Evolutionary conservation across 1,140 invertebrate species (phyloP), one percentile per base, ranked within the genome.

Genomic region (Sinonovacula constricta): DNA sequence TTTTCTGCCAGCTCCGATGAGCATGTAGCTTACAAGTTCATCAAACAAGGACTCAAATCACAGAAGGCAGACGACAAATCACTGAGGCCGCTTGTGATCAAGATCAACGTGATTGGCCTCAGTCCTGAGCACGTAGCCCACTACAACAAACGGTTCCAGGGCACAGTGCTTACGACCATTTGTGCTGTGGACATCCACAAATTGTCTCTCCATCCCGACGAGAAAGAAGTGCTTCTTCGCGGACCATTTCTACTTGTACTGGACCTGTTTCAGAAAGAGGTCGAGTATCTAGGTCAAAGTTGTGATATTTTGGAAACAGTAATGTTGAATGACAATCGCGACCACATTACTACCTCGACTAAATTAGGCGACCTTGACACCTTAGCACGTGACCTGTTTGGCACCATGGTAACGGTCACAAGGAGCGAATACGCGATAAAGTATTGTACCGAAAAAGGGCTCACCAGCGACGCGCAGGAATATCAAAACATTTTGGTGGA

Each of bases 181-280:
- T 60, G 71, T 15, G 59, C 71, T 24, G 71, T 75, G 2, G 71
- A 75, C 31, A 75, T 75, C 26, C 71, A 75, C 59, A 51, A 75
- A 53, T 22, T 75, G 15, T 75, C 71, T 2, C 39, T 56, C 5
- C 71, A 75, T 56, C 71, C 60, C 14, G 33, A 31, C 2, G 71
- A 75, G 36, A 45, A 33, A 30, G 71, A 75, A 39, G 59, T 63
- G 18, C 31, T 75, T 12, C 33, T 75, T 2, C 36, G 71, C 34
- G 71, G 71, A 26, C 71, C 71, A 14, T 75, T 65, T 65, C 51
- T 51, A n/a, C 33, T 75, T 14, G 51, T 75, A 30, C 45, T 75
- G 30, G 60, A 75, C 49, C 53, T 75, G 59, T 75, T 51, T 34
- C 59, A 75, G 18, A 60, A 63, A 12, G 30, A 53, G 0, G 22